A percentile compares a stretch with the other conserved stretches of the same genome.
Conservation (phyloP, 2,113 vertebrate species). For the Rhea pennata region DNA sequence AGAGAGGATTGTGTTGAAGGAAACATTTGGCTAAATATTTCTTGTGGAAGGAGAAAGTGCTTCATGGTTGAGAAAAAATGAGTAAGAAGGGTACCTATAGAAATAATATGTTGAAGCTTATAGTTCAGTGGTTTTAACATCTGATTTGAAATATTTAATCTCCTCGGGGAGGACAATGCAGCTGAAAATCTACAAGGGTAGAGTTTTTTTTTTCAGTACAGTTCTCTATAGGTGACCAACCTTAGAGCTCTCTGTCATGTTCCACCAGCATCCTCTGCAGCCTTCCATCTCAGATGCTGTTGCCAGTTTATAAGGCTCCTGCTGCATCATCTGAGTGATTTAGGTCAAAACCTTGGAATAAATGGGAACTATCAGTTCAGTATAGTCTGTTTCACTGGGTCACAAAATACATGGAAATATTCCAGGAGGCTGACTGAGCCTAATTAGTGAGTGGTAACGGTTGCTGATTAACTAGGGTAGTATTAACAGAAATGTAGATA, state of each 20-base stretch:
- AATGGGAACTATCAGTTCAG: not conserved
- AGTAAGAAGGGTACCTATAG: not conserved
- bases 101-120: not conserved
- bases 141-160: not conserved
- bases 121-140: not conserved
- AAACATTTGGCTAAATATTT: not conserved
- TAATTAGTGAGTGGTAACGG: conserved; percentile 16
- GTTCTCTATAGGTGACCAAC: not conserved
- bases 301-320: not conserved
- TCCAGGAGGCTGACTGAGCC: not conserved
- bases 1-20: not conserved
- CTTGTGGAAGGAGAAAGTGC: not conserved
- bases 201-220: not conserved
- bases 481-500: conserved; percentile 23
- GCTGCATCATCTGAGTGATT: not conserved
- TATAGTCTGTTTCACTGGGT: not conserved
- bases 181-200: not conserved
- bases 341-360: not conserved
- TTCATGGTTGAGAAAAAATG: not conserved
- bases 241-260: not conserved
- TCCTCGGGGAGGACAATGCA: not conserved
- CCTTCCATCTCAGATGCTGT: not conserved
- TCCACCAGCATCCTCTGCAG: not conserved
- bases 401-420: not conserved
- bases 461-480: conserved; percentile 30